Evolutionary conservation across 1,140 invertebrate species (phyloP).

Genomic region (Plutomurus gul): DNA sequence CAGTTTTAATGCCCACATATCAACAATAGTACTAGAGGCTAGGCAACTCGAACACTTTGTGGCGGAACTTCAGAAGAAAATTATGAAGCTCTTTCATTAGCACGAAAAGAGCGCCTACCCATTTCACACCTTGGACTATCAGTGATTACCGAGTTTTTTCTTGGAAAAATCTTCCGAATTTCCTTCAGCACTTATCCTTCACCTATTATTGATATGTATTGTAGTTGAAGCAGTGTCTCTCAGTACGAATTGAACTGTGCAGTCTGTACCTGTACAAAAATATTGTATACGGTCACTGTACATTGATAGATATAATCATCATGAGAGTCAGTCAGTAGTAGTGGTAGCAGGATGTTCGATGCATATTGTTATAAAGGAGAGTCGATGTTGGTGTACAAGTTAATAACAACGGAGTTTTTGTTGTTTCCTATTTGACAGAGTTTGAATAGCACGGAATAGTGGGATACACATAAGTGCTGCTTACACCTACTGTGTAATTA

Average conservation of each 20-base stretch:
- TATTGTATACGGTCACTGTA: too few species aligned
- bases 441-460: not conserved
- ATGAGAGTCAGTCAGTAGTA: too few species aligned
- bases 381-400: conserved; percentile 4
- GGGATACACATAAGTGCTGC: conserved; percentile 26
- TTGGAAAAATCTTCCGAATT: not conserved
- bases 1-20: too few species aligned
- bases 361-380: too few species aligned
- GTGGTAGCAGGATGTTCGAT: too few species aligned
- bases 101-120: conserved; percentile 22
- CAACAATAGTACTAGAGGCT: not conserved
- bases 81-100: conserved; percentile 44
- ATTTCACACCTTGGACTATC: conserved; percentile 45
- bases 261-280: too few species aligned
- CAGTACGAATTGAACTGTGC: too few species aligned
- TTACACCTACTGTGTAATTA: conserved; percentile 44
- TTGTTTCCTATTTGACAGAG: not conserved
- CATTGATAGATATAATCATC: too few species aligned
- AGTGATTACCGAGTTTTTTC: conserved; percentile 15
- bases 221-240: too few species aligned
- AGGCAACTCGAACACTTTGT: too few species aligned
- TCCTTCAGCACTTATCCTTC: not conserved
- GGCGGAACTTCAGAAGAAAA: conserved; percentile 9
- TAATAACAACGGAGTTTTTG: not conserved
- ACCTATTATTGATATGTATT: not conserved